Percentiles rank a stretch among this genome's conserved stretches.
These are phyloP conservation scores for Spisula subtruncata DNA, from an alignment of 2,888 invertebrate species.

Conservation along the genomic window DNA sequence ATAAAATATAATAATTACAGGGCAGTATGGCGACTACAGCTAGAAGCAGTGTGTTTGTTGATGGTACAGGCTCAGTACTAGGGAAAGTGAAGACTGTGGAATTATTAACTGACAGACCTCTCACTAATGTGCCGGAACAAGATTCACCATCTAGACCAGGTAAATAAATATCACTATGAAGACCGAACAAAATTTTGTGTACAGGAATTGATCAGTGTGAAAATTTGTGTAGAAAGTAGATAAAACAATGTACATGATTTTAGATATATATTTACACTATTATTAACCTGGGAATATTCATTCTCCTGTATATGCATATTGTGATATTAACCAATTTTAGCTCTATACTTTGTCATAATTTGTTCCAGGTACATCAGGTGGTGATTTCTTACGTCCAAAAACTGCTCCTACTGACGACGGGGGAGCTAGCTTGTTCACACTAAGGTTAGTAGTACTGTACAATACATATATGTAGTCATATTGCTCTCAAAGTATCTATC, in stretches of 20 bases:
- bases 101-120: constrained; percentile 74
- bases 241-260: too few species aligned
- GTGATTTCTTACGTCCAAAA: constrained; percentile 84
- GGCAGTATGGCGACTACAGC: constrained; percentile 76
- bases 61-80: constrained; percentile 80
- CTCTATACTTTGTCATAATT: neutral
- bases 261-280: too few species aligned
- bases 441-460: constrained; percentile 77
- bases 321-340: too few species aligned
- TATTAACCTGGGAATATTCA: too few species aligned
- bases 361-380: constrained; percentile 79
- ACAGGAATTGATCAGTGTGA: too few species aligned
- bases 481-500: neutral
- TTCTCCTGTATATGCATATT: too few species aligned
- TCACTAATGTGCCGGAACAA: constrained; percentile 73
- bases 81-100: constrained; percentile 83
- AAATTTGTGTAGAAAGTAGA: too few species aligned
- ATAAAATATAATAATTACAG: constrained; percentile 41
- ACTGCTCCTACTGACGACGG: constrained; percentile 85
- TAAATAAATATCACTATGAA: constrained; percentile 54
- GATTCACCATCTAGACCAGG: constrained; percentile 78
- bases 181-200: too few species aligned
- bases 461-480: too few species aligned
- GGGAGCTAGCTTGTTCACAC: constrained; percentile 82
- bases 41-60: constrained; percentile 81